A percentile compares a stretch with the other conserved stretches of the same genome.
Conservation (phyloP, 2,888 invertebrate genomes). For the Conus canariensis region DNA sequence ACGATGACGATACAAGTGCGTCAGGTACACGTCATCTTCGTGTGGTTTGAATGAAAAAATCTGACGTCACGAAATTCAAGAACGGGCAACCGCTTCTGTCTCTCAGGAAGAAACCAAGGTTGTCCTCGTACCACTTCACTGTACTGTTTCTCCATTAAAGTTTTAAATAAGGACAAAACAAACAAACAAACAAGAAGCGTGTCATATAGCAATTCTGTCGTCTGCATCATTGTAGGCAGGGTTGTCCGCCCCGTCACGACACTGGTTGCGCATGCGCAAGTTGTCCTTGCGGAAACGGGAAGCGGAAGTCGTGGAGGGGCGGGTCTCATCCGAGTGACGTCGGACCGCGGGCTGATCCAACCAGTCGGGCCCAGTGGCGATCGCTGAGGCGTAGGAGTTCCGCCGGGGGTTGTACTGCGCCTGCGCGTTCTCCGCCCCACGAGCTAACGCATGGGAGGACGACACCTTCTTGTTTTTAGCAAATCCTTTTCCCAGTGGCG, state of each 20-base stretch:
- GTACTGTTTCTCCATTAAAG: too few relatives aligned
- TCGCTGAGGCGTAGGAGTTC: constrained; percentile 30
- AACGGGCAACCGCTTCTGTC: too few relatives aligned
- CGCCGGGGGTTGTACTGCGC: constrained; percentile 20
- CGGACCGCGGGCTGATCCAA: constrained; percentile 7
- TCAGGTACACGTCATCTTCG: too few relatives aligned
- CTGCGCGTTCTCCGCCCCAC: not conserved
- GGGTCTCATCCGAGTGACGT: constrained; percentile 26
- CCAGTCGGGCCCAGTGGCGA: constrained; percentile 2
- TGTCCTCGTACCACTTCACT: too few relatives aligned
- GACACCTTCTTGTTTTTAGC: constrained; percentile 5
- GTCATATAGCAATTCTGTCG: not conserved
- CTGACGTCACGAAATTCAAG: too few relatives aligned
- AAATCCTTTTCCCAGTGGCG: not conserved
- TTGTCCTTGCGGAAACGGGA: not conserved
- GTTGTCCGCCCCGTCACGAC: constrained; percentile 33
- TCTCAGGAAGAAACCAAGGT: too few relatives aligned
- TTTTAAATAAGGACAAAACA: too few relatives aligned
- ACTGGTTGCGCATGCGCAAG: not conserved
- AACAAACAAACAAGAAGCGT: too few relatives aligned
- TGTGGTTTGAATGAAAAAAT: too few relatives aligned
- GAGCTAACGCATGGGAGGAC: not conserved
- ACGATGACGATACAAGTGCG: too few relatives aligned
- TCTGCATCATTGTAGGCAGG: constrained; percentile 29
- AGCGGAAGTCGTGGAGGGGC: too few relatives aligned